phyloP scores from a whole-genome alignment of 2,888 invertebrate species.

The Oscheius sp. region DNA sequence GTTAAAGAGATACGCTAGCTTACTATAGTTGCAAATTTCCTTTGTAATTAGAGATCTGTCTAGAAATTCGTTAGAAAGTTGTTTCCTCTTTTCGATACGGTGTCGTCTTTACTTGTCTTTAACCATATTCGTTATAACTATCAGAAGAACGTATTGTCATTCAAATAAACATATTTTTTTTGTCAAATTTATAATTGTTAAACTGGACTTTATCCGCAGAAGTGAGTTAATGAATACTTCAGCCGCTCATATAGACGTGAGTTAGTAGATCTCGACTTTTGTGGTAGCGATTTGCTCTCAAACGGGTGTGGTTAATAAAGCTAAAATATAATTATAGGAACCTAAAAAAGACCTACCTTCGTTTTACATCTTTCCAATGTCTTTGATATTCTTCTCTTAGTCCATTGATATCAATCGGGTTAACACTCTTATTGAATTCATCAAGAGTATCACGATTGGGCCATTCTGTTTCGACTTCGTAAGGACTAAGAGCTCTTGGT shows the following conservation, averaged over 20 bases:
- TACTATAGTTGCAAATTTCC: neutral
- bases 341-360: conserved; percentile 34
- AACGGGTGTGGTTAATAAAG: conserved; percentile 40
- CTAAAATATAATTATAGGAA: conserved; percentile 30
- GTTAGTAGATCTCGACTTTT: conserved; percentile 43
- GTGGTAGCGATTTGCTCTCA: conserved; percentile 43
- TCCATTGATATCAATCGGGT: conserved; percentile 23
- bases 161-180: neutral
- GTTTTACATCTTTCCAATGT: conserved; percentile 61
- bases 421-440: conserved; percentile 29
- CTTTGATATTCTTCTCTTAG: conserved; percentile 46
- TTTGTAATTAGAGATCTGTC: no score
- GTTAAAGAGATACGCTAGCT: conserved; percentile 15
- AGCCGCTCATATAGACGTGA: no score
- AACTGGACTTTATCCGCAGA: no score
- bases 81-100: neutral
- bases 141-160: neutral
- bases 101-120: conserved; percentile 7
- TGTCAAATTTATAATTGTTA: no score
- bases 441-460: conserved; percentile 25
- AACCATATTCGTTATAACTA: neutral
- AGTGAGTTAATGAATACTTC: no score
- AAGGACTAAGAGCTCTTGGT: conserved; percentile 44
- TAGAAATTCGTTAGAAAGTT: no score
- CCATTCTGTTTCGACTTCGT: conserved; percentile 35